These are phyloP conservation scores for Pomacea canaliculata DNA, from an alignment of 2,888 invertebrate genomes.

Conservation along the genomic window DNA sequence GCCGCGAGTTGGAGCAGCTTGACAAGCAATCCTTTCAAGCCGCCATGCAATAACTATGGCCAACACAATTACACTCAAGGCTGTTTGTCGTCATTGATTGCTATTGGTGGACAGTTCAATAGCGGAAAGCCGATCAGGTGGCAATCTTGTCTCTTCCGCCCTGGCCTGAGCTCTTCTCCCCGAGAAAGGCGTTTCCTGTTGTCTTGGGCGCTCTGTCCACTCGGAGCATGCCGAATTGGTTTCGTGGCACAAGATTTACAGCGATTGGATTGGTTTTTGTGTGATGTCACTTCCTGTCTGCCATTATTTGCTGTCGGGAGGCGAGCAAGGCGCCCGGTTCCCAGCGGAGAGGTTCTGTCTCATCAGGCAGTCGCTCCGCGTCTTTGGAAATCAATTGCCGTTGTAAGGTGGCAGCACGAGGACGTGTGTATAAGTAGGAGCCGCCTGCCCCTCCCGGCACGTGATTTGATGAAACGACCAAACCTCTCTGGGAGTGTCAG, in stretches of 20 bases:
- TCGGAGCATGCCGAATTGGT: background rate
- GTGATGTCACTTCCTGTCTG: slow-evolving; percentile 15
- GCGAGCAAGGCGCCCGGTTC: slow-evolving; percentile 10
- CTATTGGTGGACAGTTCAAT: slow-evolving; percentile 12
- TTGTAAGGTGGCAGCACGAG: background rate
- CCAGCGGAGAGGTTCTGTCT: slow-evolving; percentile 17
- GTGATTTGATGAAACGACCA: slow-evolving; percentile 9
- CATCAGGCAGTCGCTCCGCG: background rate
- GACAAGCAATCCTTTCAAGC: slow-evolving; percentile 6
- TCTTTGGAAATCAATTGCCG: slow-evolving; percentile 4
- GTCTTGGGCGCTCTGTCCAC: background rate
- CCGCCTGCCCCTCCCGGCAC: background rate
- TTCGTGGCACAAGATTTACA: slow-evolving; percentile 18
- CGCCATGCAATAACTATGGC: background rate
- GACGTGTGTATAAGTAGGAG: background rate
- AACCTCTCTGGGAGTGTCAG: no score
- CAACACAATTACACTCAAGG: slow-evolving; percentile 10
- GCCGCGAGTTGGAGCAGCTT: background rate
- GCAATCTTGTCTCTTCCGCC: background rate
- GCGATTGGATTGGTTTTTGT: slow-evolving; percentile 21
- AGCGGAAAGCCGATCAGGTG: slow-evolving; percentile 12
- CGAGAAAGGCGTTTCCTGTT: background rate
- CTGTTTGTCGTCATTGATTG: slow-evolving; percentile 10
- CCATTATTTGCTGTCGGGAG: slow-evolving; percentile 7
- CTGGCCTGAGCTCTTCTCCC: background rate